Percentiles rank a stretch among this genome's conserved stretches.
phyloP scores from a whole-genome alignment of 1,140 invertebrate genomes.

The Drosophila kohkoa region DNA sequence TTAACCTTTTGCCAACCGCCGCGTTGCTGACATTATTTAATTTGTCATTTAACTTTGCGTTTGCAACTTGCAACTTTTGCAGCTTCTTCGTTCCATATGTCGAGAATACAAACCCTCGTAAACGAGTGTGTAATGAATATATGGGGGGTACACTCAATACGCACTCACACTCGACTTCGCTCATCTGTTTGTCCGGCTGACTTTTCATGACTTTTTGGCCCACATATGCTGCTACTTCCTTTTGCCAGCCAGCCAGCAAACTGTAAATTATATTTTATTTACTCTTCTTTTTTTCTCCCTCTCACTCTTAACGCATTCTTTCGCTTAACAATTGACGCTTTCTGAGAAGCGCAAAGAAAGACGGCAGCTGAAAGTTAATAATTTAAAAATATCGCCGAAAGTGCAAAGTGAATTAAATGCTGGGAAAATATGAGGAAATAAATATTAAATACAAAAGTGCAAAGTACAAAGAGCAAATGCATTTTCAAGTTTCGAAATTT shows the following conservation, averaged over 20 bases:
- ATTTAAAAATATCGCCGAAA: slow-evolving; percentile 13
- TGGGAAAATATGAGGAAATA: background rate
- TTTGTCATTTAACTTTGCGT: slow-evolving; percentile 75
- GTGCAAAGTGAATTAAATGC: slow-evolving; percentile 3
- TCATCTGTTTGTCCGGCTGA: slow-evolving; percentile 14
- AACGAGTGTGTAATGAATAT: slow-evolving; percentile 58
- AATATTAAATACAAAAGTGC: background rate
- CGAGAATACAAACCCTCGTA: slow-evolving; percentile 21
- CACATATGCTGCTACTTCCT: slow-evolving; percentile 55
- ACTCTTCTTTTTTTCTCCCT: background rate
- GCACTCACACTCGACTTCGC: background rate
- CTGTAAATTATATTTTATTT: slow-evolving; percentile 31
- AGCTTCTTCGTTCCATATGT: slow-evolving; percentile 55
- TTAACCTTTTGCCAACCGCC: slow-evolving; percentile 76
- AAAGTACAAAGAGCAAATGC: background rate
- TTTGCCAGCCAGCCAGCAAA: background rate
- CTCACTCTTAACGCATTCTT: background rate
- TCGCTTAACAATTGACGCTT: slow-evolving; percentile 15
- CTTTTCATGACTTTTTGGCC: slow-evolving; percentile 46
- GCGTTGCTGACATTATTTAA: slow-evolving; percentile 82
- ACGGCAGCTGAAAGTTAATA: slow-evolving; percentile 3
- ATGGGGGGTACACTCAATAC: slow-evolving; percentile 19
- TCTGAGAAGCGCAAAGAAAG: slow-evolving; percentile 21
- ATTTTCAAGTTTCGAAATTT: no score
- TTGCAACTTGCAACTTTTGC: background rate